phyloP scores from a whole-genome alignment of 1,140 invertebrate genomes.

The Sminthurides bifidus region DNA sequence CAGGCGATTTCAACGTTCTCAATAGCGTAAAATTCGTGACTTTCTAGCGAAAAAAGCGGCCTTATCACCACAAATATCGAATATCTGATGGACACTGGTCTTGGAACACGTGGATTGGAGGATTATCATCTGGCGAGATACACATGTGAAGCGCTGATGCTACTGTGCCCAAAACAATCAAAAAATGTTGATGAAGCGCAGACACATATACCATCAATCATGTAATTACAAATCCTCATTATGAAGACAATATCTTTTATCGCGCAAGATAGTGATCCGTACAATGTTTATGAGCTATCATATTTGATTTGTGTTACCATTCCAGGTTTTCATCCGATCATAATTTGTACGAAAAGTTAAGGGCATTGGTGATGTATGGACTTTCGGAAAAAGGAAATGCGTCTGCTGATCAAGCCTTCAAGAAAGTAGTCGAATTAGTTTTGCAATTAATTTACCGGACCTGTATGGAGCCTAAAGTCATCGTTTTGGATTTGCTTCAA shows the following conservation, averaged over 20 bases:
- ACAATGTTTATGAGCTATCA: background rate
- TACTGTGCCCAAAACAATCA: slow-evolving; percentile 8
- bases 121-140: slow-evolving; percentile 13
- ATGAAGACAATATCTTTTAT: background rate
- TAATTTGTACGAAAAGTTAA: slow-evolving; percentile 10
- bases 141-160: slow-evolving; percentile 14
- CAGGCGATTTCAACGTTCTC: background rate
- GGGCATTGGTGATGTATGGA: slow-evolving; percentile 11
- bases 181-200: background rate
- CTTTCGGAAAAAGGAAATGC: slow-evolving; percentile 1
- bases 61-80: slow-evolving; percentile 15
- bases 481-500: slow-evolving; percentile 2
- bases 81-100: slow-evolving; percentile 8
- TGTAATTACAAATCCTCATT: background rate
- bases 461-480: slow-evolving; percentile 10
- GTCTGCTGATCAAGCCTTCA: slow-evolving; percentile 2
- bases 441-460: slow-evolving; percentile 18
- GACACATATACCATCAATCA: background rate
- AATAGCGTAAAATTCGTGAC: no score
- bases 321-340: slow-evolving; percentile 12
- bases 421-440: slow-evolving; percentile 8
- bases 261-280: background rate
- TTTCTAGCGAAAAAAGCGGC: no score
- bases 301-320: background rate
- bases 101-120: slow-evolving; percentile 7